A percentile compares a stretch with the other conserved stretches of the same genome.
phyloP scores from a whole-genome alignment of 2,888 invertebrate genomes.

The Fragum fragum region DNA sequence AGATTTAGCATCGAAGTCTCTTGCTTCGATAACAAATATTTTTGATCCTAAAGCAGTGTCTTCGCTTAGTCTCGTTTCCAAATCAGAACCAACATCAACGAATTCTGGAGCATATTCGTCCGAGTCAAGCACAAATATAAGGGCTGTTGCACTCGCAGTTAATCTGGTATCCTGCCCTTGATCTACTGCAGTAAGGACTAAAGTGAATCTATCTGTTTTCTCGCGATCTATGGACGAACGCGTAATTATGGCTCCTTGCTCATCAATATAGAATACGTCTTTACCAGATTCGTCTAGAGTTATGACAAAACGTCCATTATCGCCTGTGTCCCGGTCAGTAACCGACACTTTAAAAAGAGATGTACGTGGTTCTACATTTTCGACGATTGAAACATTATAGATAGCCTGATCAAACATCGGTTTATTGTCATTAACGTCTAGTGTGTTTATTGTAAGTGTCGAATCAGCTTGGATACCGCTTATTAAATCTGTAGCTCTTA shows the following conservation, averaged over 20 bases:
- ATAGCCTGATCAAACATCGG: slow-evolving; percentile 66
- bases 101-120: slow-evolving; percentile 67
- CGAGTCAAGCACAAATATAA: slow-evolving; percentile 55
- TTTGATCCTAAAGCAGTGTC: slow-evolving; percentile 95
- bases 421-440: slow-evolving; percentile 74
- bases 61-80: slow-evolving; percentile 90
- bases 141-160: slow-evolving; percentile 62
- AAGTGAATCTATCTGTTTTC: slow-evolving; percentile 36
- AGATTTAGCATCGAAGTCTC: slow-evolving; percentile 96
- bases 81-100: slow-evolving; percentile 53
- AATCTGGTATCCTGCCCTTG: slow-evolving; percentile 46
- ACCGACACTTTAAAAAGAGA: slow-evolving; percentile 50
- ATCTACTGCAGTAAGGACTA: slow-evolving; percentile 68
- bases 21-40: slow-evolving; percentile 94
- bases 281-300: slow-evolving; percentile 56
- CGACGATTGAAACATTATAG: slow-evolving; percentile 59
- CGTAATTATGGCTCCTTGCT: slow-evolving; percentile 54
- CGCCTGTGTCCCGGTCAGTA: slow-evolving; percentile 66
- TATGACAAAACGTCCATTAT: slow-evolving; percentile 63
- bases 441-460: slow-evolving; percentile 57
- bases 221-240: slow-evolving; percentile 59
- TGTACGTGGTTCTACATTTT: slow-evolving; percentile 50
- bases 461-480: slow-evolving; percentile 58
- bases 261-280: slow-evolving; percentile 59
- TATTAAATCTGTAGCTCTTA: slow-evolving; percentile 53